phyloP scores from a whole-genome alignment of 2,888 invertebrate genomes.

The Fragum fragum region DNA sequence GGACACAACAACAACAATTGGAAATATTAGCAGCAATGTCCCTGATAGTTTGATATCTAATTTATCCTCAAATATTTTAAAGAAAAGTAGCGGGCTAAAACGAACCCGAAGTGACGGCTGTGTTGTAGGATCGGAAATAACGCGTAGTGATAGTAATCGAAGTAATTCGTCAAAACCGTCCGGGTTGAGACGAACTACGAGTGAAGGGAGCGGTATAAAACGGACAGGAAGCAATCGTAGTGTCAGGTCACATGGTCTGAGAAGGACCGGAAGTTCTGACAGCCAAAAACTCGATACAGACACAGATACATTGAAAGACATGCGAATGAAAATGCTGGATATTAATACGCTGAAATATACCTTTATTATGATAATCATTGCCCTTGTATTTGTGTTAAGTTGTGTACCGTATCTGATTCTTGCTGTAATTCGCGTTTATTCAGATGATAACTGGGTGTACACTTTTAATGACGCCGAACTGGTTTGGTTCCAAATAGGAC shows the following conservation, averaged over 20 bases:
- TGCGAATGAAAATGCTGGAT: conserved; percentile 67
- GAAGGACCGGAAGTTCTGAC: conserved; percentile 61
- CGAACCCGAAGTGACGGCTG: conserved; percentile 55
- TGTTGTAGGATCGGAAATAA: conserved; percentile 25
- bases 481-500: conserved; percentile 70
- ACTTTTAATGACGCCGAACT: conserved; percentile 57
- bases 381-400: conserved; percentile 68
- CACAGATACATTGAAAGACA: conserved; percentile 58
- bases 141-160: conserved; percentile 41
- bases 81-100: conserved; percentile 33
- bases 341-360: conserved; percentile 70
- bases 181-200: conserved; percentile 44
- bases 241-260: conserved; percentile 35
- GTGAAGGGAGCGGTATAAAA: conserved; percentile 52
- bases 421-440: conserved; percentile 65
- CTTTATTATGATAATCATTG: conserved; percentile 69
- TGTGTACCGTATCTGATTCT: conserved; percentile 71
- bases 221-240: conserved; percentile 42
- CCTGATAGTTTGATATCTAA: conserved; percentile 21
- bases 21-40: conserved; percentile 6
- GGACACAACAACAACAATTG: conserved; percentile 8
- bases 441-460: conserved; percentile 61
- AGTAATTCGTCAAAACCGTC: conserved; percentile 18
- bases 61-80: neutral
- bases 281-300: conserved; percentile 63